Evolutionary conservation across 2,888 invertebrate genomes (phyloP).

Genomic region (Ctenicera cuprea): DNA sequence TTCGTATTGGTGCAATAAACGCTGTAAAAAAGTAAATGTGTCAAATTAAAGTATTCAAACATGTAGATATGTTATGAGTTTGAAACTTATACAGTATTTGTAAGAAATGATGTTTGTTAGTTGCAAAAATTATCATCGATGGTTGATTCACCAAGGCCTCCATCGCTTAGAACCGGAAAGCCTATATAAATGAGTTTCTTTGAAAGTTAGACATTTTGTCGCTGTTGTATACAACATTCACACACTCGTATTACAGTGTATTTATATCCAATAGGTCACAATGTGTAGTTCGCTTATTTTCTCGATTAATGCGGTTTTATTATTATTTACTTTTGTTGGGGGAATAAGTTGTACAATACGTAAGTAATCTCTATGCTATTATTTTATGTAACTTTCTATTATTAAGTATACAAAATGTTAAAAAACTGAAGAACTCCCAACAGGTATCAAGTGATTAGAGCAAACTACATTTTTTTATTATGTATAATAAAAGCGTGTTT

Average conservation of each 20-base stretch:
- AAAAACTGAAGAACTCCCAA: no score
- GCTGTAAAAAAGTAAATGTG: background rate
- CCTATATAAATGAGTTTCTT: constrained; percentile 36
- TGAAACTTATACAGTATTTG: no score
- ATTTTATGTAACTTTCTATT: no score
- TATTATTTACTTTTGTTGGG: background rate
- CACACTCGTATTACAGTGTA: background rate
- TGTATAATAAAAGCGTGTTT: no score
- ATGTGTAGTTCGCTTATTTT: background rate
- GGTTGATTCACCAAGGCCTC: constrained; percentile 17
- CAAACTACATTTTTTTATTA: no score
- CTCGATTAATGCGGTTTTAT: background rate
- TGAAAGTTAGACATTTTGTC: constrained; percentile 8
- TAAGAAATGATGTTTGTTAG: no score
- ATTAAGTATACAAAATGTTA: no score
- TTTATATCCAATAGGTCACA: background rate
- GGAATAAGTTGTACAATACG: background rate
- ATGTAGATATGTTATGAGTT: no score
- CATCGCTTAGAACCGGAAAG: constrained; percentile 21
- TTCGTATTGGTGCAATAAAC: background rate
- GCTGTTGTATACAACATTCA: constrained; percentile 8
- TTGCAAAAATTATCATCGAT: no score
- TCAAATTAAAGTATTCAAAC: no score
- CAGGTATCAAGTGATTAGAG: no score
- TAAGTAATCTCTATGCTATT: constrained; percentile 3